A percentile compares a stretch with the other conserved stretches of the same genome.
Evolutionary conservation across 92 coral and sea anemone genomes (phyloP).

Genomic region (Zoanthus solanderi): DNA sequence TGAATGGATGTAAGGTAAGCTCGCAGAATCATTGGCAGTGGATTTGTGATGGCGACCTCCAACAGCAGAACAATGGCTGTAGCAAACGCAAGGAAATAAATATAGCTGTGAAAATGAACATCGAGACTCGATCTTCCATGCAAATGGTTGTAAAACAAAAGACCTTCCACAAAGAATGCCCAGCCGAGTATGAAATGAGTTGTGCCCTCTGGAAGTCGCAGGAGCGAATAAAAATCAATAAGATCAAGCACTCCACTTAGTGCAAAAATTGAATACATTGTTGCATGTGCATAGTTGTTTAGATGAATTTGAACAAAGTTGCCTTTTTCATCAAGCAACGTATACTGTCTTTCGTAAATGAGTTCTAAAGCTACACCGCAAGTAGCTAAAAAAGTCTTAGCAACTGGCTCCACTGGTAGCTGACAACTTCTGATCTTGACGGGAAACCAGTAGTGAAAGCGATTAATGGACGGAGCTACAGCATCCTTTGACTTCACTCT

Average conservation of each 20-base stretch:
- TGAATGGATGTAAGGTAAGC: conserved; percentile 78
- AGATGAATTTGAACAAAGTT: conserved; percentile 62
- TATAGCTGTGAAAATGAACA: conserved; percentile 78
- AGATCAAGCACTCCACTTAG: conserved; percentile 85
- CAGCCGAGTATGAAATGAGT: conserved; percentile 64
- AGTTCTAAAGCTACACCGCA: conserved; percentile 73
- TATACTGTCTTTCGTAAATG: conserved; percentile 60
- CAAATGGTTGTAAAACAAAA: conserved; percentile 79
- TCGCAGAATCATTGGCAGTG: conserved; percentile 64
- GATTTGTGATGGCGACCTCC: conserved; percentile 57
- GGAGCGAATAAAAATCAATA: conserved; percentile 49
- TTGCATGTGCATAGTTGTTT: conserved; percentile 80
- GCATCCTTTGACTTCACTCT: neutral
- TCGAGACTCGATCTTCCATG: conserved; percentile 75
- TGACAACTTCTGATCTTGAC: conserved; percentile 33
- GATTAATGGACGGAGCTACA: neutral
- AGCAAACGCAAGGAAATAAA: conserved; percentile 74
- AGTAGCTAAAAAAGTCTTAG: conserved; percentile 61
- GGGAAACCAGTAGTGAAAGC: conserved; percentile 31
- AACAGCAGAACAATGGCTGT: conserved; percentile 61
- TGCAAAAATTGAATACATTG: conserved; percentile 88
- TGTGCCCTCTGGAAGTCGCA: conserved; percentile 69
- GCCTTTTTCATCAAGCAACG: conserved; percentile 63
- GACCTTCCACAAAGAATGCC: conserved; percentile 85
- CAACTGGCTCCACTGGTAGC: conserved; percentile 80